Base-by-base conservation (phyloP, 2,113 vertebrate species). In the Ranitomeya variabilis region DNA sequence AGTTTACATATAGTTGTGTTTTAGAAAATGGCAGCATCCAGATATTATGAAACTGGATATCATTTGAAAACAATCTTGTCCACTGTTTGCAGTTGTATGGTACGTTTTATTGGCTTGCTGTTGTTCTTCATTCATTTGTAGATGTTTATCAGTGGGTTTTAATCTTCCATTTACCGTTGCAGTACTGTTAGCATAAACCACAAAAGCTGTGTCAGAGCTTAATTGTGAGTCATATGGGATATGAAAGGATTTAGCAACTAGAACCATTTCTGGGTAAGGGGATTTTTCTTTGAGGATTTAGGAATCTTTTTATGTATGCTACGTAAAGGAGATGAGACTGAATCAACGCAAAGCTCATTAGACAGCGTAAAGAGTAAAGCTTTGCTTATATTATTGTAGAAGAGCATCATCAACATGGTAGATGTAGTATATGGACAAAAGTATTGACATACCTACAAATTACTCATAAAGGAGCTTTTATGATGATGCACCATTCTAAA, bases 221-320 rank as follows among this genome's bases (percentile, higher is more conserved):
- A 86, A 66, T 66, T 52, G 74, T 86, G 74, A 79, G 74, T 77
- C 55, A 64, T 78, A 86, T 86, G 57, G 62, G 67, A 60, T n/a
- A 83, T 69, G 45, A 54, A 69, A 69, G 64, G 71, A 73, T 86
- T 86, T 74, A 83, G 81, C 16, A 0, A 31, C 37, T n/a, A 66
- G 80, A 7, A 69, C 21, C 37, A 62, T 76, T 31, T 45, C 74
- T 66, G 45, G 76, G 59, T 54, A 64, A 54, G 7, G 59, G 59
- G 60, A 54, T 66, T 86, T 78, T 66, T 54, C 59, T 66, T 54
- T 86, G 59, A 79, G 52, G 83, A 51, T 80, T 66, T 54, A 54
- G 52, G 31, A 45, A 26, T 1, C 76, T 86, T 3, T 54, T 15
- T 77, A 37, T 54, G 10, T 64, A 54, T 26, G 8, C n/a, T 79